Evolutionary conservation across 2,797 vertebrate genomes (phyloP), one percentile per base, ranked within the genome.

Genomic region (Amniataba percoides): DNA sequence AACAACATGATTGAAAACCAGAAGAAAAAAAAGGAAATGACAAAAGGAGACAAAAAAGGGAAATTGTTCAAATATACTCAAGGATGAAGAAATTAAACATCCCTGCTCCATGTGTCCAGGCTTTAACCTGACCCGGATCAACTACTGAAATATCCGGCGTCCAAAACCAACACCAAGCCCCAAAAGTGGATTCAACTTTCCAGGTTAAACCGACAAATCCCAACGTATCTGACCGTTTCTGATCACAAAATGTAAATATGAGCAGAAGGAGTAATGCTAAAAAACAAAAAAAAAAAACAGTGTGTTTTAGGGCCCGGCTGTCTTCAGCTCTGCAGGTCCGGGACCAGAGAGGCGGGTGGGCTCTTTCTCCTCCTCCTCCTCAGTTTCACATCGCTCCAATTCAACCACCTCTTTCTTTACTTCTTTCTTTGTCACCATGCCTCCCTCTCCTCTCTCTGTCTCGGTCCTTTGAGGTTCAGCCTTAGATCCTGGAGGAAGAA

Each of bases 291-390:
- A n/a, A n/a, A n/a, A n/a, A n/a, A n/a, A n/a, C n/a, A n/a, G n/a
- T n/a, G n/a, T n/a, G n/a, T 80, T 72, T 21, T 70, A 72, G 31
- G 73, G 45, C 5, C 64, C 66, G 14, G 81, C 25, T 40, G 45
- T 64, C 59, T 71, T 85, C 82, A 92, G 87, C 86, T 91, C 73
- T 5, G 84, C 84, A 7, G 90, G 36, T n/a, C 83, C 77, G 1
- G 69, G 63, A 63, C 63, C 63, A n/a, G 80, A 60, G 75, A 66
- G 61, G 59, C 6, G 36, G 3, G 40, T 3, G 0, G 60, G 52
- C 16, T 91, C 87, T 9, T 46, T 59, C 66, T 83, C 78, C 70
- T 86, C 81, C 70, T 86, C 81, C 63, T 65, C 39, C 62, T 87
- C 80, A 10, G 59, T 63, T 67, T 72, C 49, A 8, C 15, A 6